phyloP scores from a whole-genome alignment of 2,797 vertebrate species.

The Pangasius sanitwongsei region DNA sequence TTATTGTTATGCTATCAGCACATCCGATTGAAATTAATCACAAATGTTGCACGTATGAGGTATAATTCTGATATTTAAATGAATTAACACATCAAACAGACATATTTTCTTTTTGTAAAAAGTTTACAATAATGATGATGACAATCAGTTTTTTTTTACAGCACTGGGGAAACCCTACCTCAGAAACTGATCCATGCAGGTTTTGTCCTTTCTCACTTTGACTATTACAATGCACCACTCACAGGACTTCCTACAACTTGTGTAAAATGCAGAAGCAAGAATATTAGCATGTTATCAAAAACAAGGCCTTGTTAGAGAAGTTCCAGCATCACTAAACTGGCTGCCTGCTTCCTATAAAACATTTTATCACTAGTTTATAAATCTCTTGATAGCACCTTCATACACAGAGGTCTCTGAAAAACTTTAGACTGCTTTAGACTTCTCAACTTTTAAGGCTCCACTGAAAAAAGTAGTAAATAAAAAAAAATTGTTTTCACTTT shows the following conservation, averaged over 20 bases:
- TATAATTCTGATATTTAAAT: neutral
- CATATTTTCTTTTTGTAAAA: neutral
- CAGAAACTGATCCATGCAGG: neutral
- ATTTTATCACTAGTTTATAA: neutral
- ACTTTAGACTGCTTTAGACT: neutral
- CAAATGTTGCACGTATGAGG: neutral
- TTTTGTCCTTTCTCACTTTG: neutral
- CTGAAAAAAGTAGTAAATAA: neutral
- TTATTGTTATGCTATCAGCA: no score
- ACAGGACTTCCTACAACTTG: neutral
- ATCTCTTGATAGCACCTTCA: neutral
- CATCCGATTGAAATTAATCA: neutral
- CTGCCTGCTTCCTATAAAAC: neutral
- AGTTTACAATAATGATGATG: neutral
- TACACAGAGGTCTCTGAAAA: neutral
- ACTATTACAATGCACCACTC: neutral
- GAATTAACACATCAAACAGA: neutral
- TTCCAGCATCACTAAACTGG: neutral
- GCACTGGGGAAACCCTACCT: neutral
- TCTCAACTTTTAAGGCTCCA: neutral
- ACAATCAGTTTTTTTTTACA: neutral
- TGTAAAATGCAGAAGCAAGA: neutral
- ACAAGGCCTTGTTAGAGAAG: neutral
- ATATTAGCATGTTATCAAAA: neutral
- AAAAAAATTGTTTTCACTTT: neutral